Conservation (phyloP, 2,113 vertebrate species). For the Lathamus discolor region DNA sequence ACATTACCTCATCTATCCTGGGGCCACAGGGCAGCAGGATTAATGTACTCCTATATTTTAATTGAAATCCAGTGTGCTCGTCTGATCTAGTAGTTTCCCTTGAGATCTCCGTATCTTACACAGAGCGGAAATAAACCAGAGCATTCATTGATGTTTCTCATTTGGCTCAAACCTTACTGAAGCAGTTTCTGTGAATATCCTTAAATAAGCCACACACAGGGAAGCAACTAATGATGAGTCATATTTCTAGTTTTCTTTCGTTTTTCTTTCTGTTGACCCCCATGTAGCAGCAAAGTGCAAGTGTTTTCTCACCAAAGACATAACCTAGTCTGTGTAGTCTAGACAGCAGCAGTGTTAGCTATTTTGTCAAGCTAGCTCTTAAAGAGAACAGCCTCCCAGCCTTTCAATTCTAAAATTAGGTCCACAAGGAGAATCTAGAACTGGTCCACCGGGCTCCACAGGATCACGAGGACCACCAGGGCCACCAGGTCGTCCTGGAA, state of each 20-base stretch:
- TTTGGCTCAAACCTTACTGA: constrained; percentile 66
- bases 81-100: constrained; percentile 47
- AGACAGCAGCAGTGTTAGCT: constrained; percentile 13
- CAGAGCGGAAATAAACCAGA: constrained; percentile 46
- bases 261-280: constrained; percentile 80
- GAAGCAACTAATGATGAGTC: constrained; percentile 75
- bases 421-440: constrained; percentile 89
- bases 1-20: constrained; percentile 62
- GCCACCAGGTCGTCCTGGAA: constrained; percentile 88
- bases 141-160: constrained; percentile 60
- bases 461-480: constrained; percentile 89
- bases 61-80: constrained; percentile 56
- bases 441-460: constrained; percentile 84
- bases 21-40: constrained; percentile 38
- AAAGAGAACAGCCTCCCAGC: background rate
- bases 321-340: background rate
- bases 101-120: constrained; percentile 55
- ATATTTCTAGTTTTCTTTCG: constrained; percentile 69
- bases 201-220: constrained; percentile 63
- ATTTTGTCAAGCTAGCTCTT: background rate
- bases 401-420: constrained; percentile 74
- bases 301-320: constrained; percentile 36
- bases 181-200: constrained; percentile 73
- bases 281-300: constrained; percentile 69
- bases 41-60: constrained; percentile 53